Evolutionary conservation across 2,113 vertebrate genomes (phyloP).

Genomic region (Crocuta crocuta): DNA sequence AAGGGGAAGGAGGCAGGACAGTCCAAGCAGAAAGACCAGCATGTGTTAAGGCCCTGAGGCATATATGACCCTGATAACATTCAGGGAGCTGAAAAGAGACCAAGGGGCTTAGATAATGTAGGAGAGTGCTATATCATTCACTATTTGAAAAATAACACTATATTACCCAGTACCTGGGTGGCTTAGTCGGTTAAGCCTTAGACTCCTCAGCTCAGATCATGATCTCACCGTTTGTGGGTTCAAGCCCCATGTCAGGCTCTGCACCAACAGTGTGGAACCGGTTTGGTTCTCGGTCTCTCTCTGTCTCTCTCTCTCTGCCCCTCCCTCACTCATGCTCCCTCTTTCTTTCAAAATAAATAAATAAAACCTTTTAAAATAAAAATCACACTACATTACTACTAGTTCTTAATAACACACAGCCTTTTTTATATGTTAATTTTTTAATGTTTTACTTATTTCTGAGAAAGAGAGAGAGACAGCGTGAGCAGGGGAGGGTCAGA

Average conservation of each 20-base stretch:
- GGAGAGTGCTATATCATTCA: background rate
- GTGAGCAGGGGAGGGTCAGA: no score
- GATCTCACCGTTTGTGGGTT: no score
- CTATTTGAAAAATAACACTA: background rate
- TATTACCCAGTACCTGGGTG: background rate
- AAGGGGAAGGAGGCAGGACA: background rate
- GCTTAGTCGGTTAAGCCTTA: no score
- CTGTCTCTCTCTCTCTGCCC: no score
- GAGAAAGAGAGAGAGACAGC: no score
- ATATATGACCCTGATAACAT: background rate
- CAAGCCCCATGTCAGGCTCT: no score
- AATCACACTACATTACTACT: background rate
- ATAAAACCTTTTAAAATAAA: background rate
- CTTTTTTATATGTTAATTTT: background rate
- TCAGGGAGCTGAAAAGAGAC: background rate
- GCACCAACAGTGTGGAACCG: no score
- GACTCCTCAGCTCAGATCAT: no score
- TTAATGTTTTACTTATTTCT: no score
- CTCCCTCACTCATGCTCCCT: no score
- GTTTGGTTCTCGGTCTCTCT: no score
- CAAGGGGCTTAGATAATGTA: background rate
- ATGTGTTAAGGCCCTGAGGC: background rate
- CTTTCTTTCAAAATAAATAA: no score
- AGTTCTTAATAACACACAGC: conserved; percentile 1
- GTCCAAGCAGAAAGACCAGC: background rate